Percentiles rank a stretch among this genome's conserved stretches.
phyloP scores from a whole-genome alignment of 2,113 vertebrate genomes.

The Pagrus major region DNA sequence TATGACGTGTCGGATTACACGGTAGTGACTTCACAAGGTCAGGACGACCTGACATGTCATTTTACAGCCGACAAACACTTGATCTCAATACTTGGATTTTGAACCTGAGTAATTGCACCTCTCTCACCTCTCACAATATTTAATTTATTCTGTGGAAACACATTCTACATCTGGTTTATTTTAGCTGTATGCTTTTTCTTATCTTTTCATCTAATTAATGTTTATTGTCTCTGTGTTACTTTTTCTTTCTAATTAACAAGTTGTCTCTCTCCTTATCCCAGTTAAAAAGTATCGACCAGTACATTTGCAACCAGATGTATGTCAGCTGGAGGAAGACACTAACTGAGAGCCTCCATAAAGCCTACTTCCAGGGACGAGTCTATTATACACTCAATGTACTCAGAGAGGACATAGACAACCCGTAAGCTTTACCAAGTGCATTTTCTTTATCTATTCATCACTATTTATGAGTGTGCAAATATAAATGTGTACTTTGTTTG shows the following conservation, averaged over 20 bases:
- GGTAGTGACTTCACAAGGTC: conserved; percentile 9
- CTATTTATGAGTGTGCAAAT: background rate
- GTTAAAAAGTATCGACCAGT: conserved; percentile 96
- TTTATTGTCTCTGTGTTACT: background rate
- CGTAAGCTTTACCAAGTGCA: conserved; percentile 84
- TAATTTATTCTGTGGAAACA: background rate
- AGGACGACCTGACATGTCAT: conserved; percentile 16
- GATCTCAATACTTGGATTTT: conserved; percentile 8
- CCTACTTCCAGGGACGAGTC: conserved; percentile 92
- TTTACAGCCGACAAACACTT: conserved; percentile 18
- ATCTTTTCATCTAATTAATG: background rate
- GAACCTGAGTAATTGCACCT: background rate
- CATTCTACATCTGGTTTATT: background rate
- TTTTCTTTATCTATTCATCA: background rate
- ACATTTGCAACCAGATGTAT: conserved; percentile 93
- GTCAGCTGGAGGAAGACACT: conserved; percentile 93
- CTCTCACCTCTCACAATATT: background rate
- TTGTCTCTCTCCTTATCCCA: conserved; percentile 58
- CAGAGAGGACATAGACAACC: conserved; percentile 92
- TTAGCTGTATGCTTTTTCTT: background rate
- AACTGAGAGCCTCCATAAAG: conserved; percentile 91
- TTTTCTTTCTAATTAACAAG: background rate
- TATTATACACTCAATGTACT: conserved; percentile 95
- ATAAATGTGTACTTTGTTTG: background rate
- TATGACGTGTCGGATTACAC: background rate